Percentiles rank a stretch among this genome's conserved stretches.
These are phyloP conservation scores for Lepidothrix coronata DNA, from an alignment of 2,113 vertebrate species.

Conservation along the genomic window DNA sequence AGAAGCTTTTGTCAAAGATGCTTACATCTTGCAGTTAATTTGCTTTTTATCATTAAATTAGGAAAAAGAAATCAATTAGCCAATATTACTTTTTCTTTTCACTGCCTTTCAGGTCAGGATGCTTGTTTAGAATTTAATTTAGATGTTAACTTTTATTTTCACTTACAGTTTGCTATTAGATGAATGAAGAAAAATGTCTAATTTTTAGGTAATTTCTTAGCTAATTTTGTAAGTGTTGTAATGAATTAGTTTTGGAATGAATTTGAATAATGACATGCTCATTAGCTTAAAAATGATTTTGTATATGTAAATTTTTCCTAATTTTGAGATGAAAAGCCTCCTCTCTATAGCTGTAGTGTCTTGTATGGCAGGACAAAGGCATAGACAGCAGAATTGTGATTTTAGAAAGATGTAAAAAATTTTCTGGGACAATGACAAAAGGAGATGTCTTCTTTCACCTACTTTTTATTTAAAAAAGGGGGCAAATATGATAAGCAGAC, in stretches of 20 bases:
- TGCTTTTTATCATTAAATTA: background rate
- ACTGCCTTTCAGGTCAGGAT: background rate
- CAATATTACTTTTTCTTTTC: background rate
- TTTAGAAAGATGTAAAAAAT: background rate
- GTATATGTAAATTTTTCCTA: background rate
- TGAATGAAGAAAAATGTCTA: constrained; percentile 46
- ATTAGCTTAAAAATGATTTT: background rate
- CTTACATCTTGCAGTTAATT: background rate
- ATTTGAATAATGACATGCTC: background rate
- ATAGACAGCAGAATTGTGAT: background rate
- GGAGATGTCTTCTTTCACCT: background rate
- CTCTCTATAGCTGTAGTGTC: background rate
- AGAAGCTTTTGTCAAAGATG: background rate
- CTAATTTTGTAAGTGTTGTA: background rate
- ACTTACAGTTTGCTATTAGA: constrained; percentile 48
- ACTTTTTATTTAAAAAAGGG: background rate
- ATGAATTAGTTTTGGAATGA: background rate
- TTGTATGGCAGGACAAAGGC: background rate
- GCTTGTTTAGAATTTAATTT: background rate
- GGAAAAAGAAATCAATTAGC: background rate
- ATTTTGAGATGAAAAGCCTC: background rate
- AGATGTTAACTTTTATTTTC: constrained; percentile 35
- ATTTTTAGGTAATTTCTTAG: constrained; percentile 29
- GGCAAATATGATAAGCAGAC: background rate
- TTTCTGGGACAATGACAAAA: background rate